Conservation (phyloP, 1,140 invertebrate species). For the Wiebesia pumilae region DNA sequence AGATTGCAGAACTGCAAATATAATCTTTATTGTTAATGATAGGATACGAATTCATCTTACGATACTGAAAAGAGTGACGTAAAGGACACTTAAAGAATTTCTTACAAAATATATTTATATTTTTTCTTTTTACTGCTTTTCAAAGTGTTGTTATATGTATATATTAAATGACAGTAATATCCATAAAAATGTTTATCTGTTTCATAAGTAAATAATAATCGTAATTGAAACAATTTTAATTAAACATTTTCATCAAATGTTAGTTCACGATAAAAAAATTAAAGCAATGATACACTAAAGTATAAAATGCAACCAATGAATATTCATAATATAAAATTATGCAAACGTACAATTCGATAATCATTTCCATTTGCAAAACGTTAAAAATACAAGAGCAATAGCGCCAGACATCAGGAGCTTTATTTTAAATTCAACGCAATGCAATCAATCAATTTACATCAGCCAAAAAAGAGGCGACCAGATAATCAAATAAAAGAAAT, state of each 20-base stretch:
- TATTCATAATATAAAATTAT: slow-evolving; percentile 44
- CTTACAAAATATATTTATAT: too few species aligned
- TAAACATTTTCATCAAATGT: not conserved
- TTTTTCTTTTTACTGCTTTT: too few species aligned
- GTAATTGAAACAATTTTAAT: not conserved
- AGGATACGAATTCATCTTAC: too few species aligned
- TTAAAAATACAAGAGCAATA: slow-evolving; percentile 21
- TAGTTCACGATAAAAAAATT: slow-evolving; percentile 7
- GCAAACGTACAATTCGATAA: slow-evolving; percentile 15
- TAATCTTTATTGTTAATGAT: too few species aligned
- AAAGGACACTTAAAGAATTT: too few species aligned
- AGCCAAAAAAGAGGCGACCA: slow-evolving; percentile 14
- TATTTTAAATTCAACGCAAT: slow-evolving; percentile 44
- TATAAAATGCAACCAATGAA: slow-evolving; percentile 15
- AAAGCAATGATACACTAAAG: not conserved
- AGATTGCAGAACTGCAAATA: too few species aligned
- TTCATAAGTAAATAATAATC: not conserved
- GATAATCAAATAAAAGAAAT: slow-evolving; percentile 49
- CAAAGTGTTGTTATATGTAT: too few species aligned
- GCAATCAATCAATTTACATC: slow-evolving; percentile 49
- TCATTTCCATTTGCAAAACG: slow-evolving; percentile 19
- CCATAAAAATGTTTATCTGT: too few species aligned
- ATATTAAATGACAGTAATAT: too few species aligned
- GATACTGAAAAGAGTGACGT: too few species aligned
- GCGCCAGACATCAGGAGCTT: slow-evolving; percentile 3